Percentiles rank a stretch among this genome's conserved stretches.
Conservation (phyloP, 1,140 invertebrate species). For the Oryzaephilus surinamensis region DNA sequence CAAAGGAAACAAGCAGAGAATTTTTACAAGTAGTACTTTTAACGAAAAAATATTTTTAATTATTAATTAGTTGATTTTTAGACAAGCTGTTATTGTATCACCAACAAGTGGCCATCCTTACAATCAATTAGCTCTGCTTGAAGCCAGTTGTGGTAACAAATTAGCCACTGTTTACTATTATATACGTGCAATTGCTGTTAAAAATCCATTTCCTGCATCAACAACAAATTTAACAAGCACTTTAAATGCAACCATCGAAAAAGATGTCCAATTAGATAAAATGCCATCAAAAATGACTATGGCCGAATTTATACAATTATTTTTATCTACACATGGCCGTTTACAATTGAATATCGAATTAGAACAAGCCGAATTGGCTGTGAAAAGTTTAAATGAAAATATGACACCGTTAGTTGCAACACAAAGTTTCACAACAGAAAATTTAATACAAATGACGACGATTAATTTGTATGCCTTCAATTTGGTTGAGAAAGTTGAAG, state of each 20-base stretch:
- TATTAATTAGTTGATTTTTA: constrained; percentile 36
- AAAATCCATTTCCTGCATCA: constrained; percentile 73
- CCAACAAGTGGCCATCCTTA: constrained; percentile 79
- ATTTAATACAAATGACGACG: constrained; percentile 63
- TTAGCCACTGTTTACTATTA: constrained; percentile 77
- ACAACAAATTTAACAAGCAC: constrained; percentile 64
- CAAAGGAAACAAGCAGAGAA: constrained; percentile 69
- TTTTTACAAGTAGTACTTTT: constrained; percentile 53
- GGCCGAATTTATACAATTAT: constrained; percentile 57
- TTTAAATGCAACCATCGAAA: constrained; percentile 45
- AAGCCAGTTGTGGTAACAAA: constrained; percentile 69
- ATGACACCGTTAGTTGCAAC: constrained; percentile 65
- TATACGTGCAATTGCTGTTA: constrained; percentile 65
- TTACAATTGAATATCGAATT: constrained; percentile 50
- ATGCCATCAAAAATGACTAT: constrained; percentile 50
- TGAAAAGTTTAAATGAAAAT: constrained; percentile 52
- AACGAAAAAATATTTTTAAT: constrained; percentile 1
- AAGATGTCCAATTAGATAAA: constrained; percentile 40
- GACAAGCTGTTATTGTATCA: constrained; percentile 68
- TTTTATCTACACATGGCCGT: constrained; percentile 54
- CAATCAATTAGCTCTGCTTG: constrained; percentile 74
- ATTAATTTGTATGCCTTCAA: constrained; percentile 65
- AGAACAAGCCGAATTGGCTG: constrained; percentile 44
- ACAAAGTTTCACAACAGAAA: constrained; percentile 61
- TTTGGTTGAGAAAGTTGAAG: constrained; percentile 38